Evolutionary conservation across 64 coral and sea anemone species (phyloP).

Genomic region (Pocillopora damicornis): DNA sequence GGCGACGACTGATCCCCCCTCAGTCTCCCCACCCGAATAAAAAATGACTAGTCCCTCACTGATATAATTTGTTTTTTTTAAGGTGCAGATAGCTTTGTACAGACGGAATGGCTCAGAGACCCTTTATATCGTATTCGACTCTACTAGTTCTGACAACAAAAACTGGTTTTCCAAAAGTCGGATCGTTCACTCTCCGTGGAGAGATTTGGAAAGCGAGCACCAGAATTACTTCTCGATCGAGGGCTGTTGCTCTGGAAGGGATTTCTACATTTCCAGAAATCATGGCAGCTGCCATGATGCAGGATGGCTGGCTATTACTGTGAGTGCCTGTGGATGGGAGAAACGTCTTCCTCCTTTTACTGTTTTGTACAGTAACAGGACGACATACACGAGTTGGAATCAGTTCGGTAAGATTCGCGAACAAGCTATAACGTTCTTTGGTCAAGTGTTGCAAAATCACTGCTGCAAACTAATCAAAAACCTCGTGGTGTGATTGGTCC

Average conservation of each 20-base stretch:
- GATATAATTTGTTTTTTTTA: not conserved
- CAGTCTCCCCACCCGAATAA: too few relatives aligned
- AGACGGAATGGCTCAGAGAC: not conserved
- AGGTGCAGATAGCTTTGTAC: not conserved
- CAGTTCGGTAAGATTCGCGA: not conserved
- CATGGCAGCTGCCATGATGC: not conserved
- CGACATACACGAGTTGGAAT: constrained; percentile 14
- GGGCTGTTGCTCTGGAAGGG: not conserved
- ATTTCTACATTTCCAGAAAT: not conserved
- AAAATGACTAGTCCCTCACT: not conserved
- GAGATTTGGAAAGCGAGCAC: not conserved
- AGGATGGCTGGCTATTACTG: not conserved
- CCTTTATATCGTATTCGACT: constrained; percentile 26
- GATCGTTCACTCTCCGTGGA: constrained; percentile 15
- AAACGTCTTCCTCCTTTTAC: not conserved
- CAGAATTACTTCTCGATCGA: not conserved
- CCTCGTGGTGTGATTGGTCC: too few relatives aligned
- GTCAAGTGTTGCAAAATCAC: not conserved
- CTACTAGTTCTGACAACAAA: constrained; percentile 1
- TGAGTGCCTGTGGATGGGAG: not conserved
- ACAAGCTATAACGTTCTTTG: not conserved
- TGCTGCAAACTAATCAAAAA: too few relatives aligned
- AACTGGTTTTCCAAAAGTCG: constrained; percentile 34
- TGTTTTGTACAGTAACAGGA: constrained; percentile 6
- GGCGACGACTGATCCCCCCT: too few relatives aligned